Percentiles rank a stretch among this genome's conserved stretches.
These are phyloP conservation scores for Amphipyra berbera DNA, from an alignment of 2,888 invertebrate species.

Conservation along the genomic window DNA sequence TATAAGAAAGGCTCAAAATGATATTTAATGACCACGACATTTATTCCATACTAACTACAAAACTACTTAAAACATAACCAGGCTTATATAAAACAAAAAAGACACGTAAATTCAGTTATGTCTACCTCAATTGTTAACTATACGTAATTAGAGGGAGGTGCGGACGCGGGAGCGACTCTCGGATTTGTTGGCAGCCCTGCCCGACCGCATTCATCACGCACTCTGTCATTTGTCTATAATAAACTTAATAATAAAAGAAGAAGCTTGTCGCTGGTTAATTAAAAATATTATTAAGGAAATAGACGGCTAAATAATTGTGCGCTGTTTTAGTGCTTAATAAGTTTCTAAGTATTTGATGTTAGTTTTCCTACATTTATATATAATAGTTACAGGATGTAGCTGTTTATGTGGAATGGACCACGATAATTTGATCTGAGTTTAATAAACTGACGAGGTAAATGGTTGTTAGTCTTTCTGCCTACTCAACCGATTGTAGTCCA, in stretches of 20 bases:
- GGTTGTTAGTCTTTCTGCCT: too few species aligned
- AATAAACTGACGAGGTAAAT: too few species aligned
- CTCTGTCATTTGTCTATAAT: slow-evolving; percentile 57
- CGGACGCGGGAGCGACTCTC: neutral
- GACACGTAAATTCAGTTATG: slow-evolving; percentile 28
- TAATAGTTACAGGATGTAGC: neutral
- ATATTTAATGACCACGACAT: neutral
- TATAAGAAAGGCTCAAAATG: neutral
- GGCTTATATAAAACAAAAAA: slow-evolving; percentile 28
- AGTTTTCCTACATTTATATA: slow-evolving; percentile 4
- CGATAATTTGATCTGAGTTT: neutral
- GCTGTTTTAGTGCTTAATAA: slow-evolving; percentile 5
- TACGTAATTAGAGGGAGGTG: slow-evolving; percentile 39
- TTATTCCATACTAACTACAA: slow-evolving; percentile 4
- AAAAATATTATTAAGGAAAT: slow-evolving; percentile 33
- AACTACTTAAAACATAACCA: slow-evolving; percentile 33
- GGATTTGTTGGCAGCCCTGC: slow-evolving; percentile 12
- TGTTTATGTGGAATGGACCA: neutral
- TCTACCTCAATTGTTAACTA: slow-evolving; percentile 34
- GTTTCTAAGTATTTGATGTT: slow-evolving; percentile 18
- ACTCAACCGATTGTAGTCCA: too few species aligned
- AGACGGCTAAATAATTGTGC: slow-evolving; percentile 2
- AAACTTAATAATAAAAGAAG: slow-evolving; percentile 49
- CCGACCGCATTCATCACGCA: slow-evolving; percentile 19
- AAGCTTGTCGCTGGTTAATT: slow-evolving; percentile 28